Percentiles rank a stretch among this genome's conserved stretches.
Conservation (phyloP, 1,140 invertebrate species). For the Delia radicum region DNA sequence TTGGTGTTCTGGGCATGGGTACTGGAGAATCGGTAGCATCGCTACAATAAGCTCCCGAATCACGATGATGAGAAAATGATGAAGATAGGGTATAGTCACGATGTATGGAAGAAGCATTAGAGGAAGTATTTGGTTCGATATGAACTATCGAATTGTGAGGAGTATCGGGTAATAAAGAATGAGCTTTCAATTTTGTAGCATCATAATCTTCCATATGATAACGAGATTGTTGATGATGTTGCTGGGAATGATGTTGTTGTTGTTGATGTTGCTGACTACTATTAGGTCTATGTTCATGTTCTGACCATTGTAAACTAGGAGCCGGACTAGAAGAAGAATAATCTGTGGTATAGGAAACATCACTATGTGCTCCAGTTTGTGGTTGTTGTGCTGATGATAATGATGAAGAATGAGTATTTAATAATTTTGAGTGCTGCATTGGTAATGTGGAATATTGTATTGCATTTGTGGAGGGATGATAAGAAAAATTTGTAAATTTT, state of each 20-base stretch:
- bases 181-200: not conserved
- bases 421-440: conserved; percentile 32
- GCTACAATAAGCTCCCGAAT: conserved; percentile 51
- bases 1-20: conserved; percentile 49
- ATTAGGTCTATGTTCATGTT: conserved; percentile 35
- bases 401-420: not conserved
- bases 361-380: conserved; percentile 31
- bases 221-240: not conserved
- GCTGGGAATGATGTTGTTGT: not conserved
- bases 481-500: not conserved
- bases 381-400: not conserved
- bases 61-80: conserved; percentile 48
- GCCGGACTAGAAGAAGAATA: conserved; percentile 51
- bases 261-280: too few species aligned
- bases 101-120: conserved; percentile 49
- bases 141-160: conserved; percentile 61
- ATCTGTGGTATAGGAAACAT: conserved; percentile 54
- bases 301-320: conserved; percentile 48
- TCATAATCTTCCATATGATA: conserved; percentile 26
- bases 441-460: conserved; percentile 57
- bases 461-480: conserved; percentile 59
- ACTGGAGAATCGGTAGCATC: conserved; percentile 51
- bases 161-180: conserved; percentile 49
- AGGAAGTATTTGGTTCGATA: conserved; percentile 37
- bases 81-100: conserved; percentile 49